Base-by-base conservation (phyloP, 2,888 invertebrate species). In the Synergus itoensis region DNA sequence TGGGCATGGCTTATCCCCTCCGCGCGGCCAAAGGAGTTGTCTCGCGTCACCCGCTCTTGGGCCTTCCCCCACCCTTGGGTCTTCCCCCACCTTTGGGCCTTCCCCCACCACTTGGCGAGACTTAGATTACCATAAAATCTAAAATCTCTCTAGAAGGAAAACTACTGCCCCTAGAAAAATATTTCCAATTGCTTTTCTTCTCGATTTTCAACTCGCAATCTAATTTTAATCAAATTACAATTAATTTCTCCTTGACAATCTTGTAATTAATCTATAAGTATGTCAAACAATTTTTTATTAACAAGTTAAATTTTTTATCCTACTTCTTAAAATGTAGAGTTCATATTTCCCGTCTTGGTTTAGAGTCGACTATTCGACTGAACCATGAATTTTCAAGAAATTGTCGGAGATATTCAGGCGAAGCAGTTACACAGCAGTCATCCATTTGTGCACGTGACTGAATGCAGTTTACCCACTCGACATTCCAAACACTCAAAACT, bases 401-500 rank as follows among this genome's bases (percentile, higher is more conserved):
- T 73, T 73, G n/a, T 16, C 53, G 75, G 77, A 41, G 79, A 78
- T 64, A 67, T 81, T 81, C 45, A 81, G 81, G 80, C 79, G 81
- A 82, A 76, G 80, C 79, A 79, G 82, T 83, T 83, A 80, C 76
- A 79, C 82, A 84, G 82, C 82, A 83, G 83, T 80, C 81, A 80
- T 80, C 84, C 80, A 85, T 84, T 86, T 81, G 85, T 85, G 82
- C 86, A 87, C 88, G 87, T 88, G 86, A 86, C 87, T 86, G 83
- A 84, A 85, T 87, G 85, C 84, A 85, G 88, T 89, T 89, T 87
- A 86, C 87, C 84, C 82, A 84, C 86, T 88, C 85, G 85, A 86
- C 88, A 87, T 88, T 87, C 86, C 87, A 87, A 89, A 87, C 87
- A 88, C 87, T 89, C 87, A 87, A 89, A 90, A 88, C 86, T 88